A percentile compares a stretch with the other conserved stretches of the same genome.
These are phyloP conservation scores for Exephanes ischioxanthus DNA, from an alignment of 2,888 invertebrate species.

Conservation along the genomic window DNA sequence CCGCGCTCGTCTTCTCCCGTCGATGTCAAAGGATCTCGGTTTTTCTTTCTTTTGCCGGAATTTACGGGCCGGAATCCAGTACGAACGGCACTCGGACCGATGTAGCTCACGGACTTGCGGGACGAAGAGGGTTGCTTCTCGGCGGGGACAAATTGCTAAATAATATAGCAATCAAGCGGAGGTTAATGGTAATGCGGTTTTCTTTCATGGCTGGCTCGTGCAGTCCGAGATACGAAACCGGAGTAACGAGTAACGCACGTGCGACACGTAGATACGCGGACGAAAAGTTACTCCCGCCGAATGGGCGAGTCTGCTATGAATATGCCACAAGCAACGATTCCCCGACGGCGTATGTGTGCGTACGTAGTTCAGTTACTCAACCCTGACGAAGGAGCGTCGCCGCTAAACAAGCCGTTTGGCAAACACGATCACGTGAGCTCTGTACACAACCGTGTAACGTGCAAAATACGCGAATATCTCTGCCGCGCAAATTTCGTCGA, in stretches of 20 bases:
- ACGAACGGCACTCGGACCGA: background rate
- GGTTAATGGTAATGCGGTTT: slow-evolving; percentile 17
- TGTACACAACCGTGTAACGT: background rate
- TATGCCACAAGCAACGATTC: slow-evolving; percentile 38
- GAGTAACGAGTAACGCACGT: slow-evolving; percentile 51
- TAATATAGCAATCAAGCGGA: slow-evolving; percentile 60
- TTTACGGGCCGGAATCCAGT: background rate
- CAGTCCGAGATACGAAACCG: slow-evolving; percentile 20
- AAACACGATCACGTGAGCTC: slow-evolving; percentile 50
- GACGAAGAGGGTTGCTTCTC: slow-evolving; percentile 4
- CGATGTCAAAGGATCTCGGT: slow-evolving; percentile 24
- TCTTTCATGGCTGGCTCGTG: slow-evolving; percentile 19
- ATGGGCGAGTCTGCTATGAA: slow-evolving; percentile 1
- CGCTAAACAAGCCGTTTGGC: slow-evolving; percentile 46
- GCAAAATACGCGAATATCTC: slow-evolving; percentile 19
- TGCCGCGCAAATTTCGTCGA: slow-evolving; percentile 38
- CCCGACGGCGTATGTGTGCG: slow-evolving; percentile 9
- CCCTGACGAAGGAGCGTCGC: slow-evolving; percentile 56
- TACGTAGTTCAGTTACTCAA: slow-evolving; percentile 60
- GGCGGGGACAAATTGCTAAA: slow-evolving; percentile 56
- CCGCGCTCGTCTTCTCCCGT: background rate
- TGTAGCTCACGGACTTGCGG: background rate
- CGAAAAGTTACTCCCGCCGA: slow-evolving; percentile 49
- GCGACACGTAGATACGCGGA: slow-evolving; percentile 51
- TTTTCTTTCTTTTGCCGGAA: slow-evolving; percentile 8